These are phyloP conservation scores for Bugulina stolonifera DNA, from an alignment of 2,888 invertebrate species.

Conservation along the genomic window DNA sequence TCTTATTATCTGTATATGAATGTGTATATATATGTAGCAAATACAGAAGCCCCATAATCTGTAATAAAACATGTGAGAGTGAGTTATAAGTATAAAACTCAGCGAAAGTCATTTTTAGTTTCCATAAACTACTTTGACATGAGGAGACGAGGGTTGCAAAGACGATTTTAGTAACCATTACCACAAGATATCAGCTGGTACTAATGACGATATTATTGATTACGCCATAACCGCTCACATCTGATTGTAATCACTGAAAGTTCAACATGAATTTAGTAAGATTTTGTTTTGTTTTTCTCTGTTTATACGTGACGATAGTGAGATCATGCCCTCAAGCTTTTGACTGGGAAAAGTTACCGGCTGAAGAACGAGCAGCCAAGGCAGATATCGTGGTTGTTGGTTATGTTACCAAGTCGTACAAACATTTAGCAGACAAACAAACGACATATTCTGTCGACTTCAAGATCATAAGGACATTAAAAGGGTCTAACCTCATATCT, in stretches of 20 bases:
- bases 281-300: too few species aligned
- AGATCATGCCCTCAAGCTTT: constrained; percentile 15
- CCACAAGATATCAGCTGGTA: neutral
- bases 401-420: constrained; percentile 18
- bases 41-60: neutral
- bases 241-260: too few species aligned
- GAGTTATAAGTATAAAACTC: neutral
- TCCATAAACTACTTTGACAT: too few species aligned
- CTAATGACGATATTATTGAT: neutral
- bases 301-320: neutral
- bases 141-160: too few species aligned
- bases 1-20: too few species aligned
- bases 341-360: constrained; percentile 18
- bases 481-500: neutral
- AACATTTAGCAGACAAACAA: constrained; percentile 1
- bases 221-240: neutral
- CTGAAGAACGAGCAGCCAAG: constrained; percentile 21
- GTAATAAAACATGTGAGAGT: neutral
- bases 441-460: constrained; percentile 22
- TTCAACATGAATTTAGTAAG: too few species aligned
- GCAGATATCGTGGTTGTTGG: constrained; percentile 24
- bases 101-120: neutral
- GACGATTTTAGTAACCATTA: too few species aligned
- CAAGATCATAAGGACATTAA: constrained; percentile 8
- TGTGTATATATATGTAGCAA: too few species aligned